A percentile compares a stretch with the other conserved stretches of the same genome.
phyloP scores from a whole-genome alignment of 92 coral and sea anemone species.

The Micromussa lordhowensis region DNA sequence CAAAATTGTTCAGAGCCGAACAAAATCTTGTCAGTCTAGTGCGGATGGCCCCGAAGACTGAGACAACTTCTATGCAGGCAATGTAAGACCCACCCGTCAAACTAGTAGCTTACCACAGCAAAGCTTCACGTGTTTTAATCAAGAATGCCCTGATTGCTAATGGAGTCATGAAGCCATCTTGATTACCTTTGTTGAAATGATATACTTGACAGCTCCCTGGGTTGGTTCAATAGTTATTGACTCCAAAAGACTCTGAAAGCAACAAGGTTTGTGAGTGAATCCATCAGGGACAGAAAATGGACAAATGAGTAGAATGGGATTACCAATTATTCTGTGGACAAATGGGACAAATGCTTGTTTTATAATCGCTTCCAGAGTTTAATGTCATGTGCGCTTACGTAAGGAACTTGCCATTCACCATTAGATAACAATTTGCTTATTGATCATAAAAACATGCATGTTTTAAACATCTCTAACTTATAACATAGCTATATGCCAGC shows the following conservation, averaged over 20 bases:
- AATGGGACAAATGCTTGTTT: not conserved
- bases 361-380: too few relatives aligned
- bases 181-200: constrained; percentile 74
- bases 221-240: constrained; percentile 49
- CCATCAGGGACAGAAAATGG: not conserved
- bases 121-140: not conserved
- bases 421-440: too few relatives aligned
- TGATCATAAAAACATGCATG: too few relatives aligned
- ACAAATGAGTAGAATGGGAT: not conserved
- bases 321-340: not conserved
- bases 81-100: not conserved
- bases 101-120: not conserved
- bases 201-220: constrained; percentile 63
- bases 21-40: too few relatives aligned
- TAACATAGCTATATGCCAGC: too few relatives aligned
- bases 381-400: too few relatives aligned
- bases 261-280: not conserved
- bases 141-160: not conserved
- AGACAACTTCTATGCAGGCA: too few relatives aligned
- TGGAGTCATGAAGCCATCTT: not conserved
- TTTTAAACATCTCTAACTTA: too few relatives aligned
- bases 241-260: constrained; percentile 46
- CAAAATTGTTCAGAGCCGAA: too few relatives aligned
- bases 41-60: too few relatives aligned
- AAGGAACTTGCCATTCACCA: not conserved